Base-by-base conservation (phyloP, 1,140 invertebrate genomes). In the Popillia japonica region DNA sequence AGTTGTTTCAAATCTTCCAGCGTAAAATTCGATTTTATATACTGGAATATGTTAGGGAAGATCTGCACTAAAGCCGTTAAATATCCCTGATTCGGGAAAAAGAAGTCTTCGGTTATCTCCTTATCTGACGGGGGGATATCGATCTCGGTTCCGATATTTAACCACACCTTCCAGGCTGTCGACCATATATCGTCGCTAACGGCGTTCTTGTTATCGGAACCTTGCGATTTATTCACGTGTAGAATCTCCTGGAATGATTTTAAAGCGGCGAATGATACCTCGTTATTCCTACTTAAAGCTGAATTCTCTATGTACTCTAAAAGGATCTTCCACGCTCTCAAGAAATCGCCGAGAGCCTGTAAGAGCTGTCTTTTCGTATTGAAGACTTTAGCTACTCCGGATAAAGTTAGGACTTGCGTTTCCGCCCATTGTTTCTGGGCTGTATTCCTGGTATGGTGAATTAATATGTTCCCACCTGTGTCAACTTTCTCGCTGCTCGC, bases 351-450 rank as follows among this genome's bases (percentile, higher is more conserved):
- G 20, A 98, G 88, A 68, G 92, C 92, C 84, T 95, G 93, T 6
- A 99, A 88, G 68, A 97, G 88, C 81, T 94, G 93, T 79, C 96
- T 91, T 86, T 98, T 96, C 0, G 95, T 95, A 84, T 97, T 96
- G 87, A 99, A 98, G 68, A 91, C 91, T 10, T 91, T 86, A 6
- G 91, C 91, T 48, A 92, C 91, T 0, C 91, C 91, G 0, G 91
- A 92, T 0, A 92, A 81, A 0, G 90, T 91, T 48, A 92, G 81
- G 23, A 92, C 91, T 88, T 90, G 82, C 6, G 98, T 99, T 88
- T 99, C 98, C 7, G 98, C 97, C 98, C 98, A 99, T 86, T 99
- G 98, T 84, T 99, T 99, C 85, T 99, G 96, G 17, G 98, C 97
- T 0, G 98, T 99, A 87, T 99, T 99, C 81, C 98, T 90, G 0